A percentile compares a stretch with the other conserved stretches of the same genome.
These are phyloP conservation scores for Tapirus terrestris DNA, from an alignment of 2,113 vertebrate genomes.

Conservation along the genomic window DNA sequence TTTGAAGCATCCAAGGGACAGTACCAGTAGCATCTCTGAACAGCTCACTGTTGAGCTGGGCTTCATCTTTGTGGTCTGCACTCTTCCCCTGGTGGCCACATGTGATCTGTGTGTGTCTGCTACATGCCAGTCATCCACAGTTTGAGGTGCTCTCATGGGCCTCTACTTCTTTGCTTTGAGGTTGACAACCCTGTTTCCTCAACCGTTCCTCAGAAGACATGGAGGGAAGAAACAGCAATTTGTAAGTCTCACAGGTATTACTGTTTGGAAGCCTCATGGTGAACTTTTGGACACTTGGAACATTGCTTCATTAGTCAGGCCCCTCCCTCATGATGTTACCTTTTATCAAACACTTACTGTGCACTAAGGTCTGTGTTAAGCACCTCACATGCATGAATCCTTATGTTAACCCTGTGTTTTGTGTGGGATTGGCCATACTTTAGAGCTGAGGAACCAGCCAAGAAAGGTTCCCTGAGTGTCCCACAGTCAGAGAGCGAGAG, in stretches of 20 bases:
- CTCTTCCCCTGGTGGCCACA: neutral
- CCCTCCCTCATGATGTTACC: accelerated
- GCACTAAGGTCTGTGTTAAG: too few relatives aligned
- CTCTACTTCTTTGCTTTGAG: neutral
- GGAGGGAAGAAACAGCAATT: neutral
- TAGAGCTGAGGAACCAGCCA: neutral
- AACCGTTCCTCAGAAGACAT: neutral
- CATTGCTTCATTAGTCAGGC: too few relatives aligned
- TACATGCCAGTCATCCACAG: accelerated
- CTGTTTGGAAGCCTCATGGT: too few relatives aligned
- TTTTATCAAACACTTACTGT: neutral
- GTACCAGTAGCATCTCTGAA: neutral
- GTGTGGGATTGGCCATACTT: too few relatives aligned
- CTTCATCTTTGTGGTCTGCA: accelerated
- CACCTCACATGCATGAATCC: too few relatives aligned
- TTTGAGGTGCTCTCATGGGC: neutral
- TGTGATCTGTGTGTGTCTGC: accelerated
- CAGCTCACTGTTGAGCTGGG: accelerated
- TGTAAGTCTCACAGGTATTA: too few relatives aligned
- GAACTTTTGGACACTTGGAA: too few relatives aligned
- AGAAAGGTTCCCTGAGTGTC: too few relatives aligned
- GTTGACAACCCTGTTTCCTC: neutral
- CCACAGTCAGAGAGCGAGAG: too few relatives aligned
- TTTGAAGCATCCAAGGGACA: too few relatives aligned
- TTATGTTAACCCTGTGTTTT: too few relatives aligned